A percentile compares a stretch with the other conserved stretches of the same genome.
phyloP scores from a whole-genome alignment of 1,140 invertebrate genomes.

The Drosophila burlai region DNA sequence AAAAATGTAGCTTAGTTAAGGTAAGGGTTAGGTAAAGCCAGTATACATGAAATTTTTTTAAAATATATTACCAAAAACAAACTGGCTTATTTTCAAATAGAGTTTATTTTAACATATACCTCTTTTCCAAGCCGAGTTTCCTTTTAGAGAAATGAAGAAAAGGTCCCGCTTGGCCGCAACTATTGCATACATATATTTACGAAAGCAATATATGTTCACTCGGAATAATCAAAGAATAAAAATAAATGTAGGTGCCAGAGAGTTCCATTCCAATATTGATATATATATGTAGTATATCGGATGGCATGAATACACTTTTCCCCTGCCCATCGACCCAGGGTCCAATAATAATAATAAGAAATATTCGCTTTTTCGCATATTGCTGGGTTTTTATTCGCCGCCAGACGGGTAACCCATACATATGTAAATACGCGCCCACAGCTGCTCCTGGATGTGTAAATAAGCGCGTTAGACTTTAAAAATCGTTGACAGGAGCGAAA shows the following conservation, averaged over 20 bases:
- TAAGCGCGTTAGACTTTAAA: slow-evolving; percentile 72
- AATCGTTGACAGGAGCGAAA: slow-evolving; percentile 52
- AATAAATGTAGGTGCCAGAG: slow-evolving; percentile 10
- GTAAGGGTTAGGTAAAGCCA: too few relatives aligned
- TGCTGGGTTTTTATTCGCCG: slow-evolving; percentile 2
- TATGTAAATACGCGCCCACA: slow-evolving; percentile 33
- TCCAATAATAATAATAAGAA: slow-evolving; percentile 33
- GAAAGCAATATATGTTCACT: neutral
- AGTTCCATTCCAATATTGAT: slow-evolving; percentile 33
- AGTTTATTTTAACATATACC: too few relatives aligned
- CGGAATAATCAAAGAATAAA: slow-evolving; percentile 15
- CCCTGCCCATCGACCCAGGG: neutral
- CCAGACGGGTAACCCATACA: slow-evolving; percentile 33
- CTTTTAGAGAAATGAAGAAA: neutral
- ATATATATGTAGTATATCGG: slow-evolving; percentile 8
- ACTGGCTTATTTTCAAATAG: neutral
- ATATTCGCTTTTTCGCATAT: slow-evolving; percentile 28
- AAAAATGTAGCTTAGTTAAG: too few relatives aligned
- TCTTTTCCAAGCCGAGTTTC: neutral
- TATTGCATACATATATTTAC: slow-evolving; percentile 1
- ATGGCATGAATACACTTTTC: slow-evolving; percentile 24
- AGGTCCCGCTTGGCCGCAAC: neutral
- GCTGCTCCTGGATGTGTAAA: slow-evolving; percentile 67
- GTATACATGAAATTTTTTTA: too few relatives aligned
- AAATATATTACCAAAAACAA: neutral